Evolutionary conservation across 1,140 invertebrate genomes (phyloP).

Genomic region (Whitmania pigra): DNA sequence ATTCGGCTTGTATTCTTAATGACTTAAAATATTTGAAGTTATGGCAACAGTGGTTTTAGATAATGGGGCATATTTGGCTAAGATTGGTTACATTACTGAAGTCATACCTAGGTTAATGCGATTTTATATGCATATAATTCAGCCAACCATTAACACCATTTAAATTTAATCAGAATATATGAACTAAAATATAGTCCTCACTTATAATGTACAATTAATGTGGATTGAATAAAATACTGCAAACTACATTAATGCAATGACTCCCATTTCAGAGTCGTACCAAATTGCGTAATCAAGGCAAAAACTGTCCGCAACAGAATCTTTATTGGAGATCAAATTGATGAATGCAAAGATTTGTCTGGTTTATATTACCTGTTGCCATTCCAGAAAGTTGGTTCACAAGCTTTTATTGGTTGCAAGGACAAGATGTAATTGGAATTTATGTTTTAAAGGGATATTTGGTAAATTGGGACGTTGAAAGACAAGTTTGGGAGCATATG

Average conservation of each 20-base stretch:
- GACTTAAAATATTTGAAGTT: constrained; percentile 18
- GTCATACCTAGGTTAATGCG: constrained; percentile 52
- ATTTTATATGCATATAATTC: constrained; percentile 5
- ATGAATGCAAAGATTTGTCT: constrained; percentile 88
- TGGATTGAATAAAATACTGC: neutral
- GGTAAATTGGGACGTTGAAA: constrained; percentile 87
- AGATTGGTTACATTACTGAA: constrained; percentile 62
- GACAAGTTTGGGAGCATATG: constrained; percentile 83
- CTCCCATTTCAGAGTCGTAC: constrained; percentile 52
- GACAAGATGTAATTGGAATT: no score
- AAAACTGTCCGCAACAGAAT: constrained; percentile 82
- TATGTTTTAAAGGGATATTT: constrained; percentile 59
- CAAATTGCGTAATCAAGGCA: constrained; percentile 95
- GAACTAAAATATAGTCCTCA: constrained; percentile 21
- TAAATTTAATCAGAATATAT: constrained; percentile 20
- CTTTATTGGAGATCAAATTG: constrained; percentile 81
- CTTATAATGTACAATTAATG: constrained; percentile 15
- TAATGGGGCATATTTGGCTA: constrained; percentile 71
- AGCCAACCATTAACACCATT: neutral
- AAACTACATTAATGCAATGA: no score
- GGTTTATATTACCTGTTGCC: constrained; percentile 84
- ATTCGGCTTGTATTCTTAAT: neutral
- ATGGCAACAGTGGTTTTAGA: constrained; percentile 58
- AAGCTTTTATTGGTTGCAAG: no score
- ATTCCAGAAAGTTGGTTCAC: constrained; percentile 62